Evolutionary conservation across 2,888 invertebrate species (phyloP).

Genomic region (Coremacera marginata): DNA sequence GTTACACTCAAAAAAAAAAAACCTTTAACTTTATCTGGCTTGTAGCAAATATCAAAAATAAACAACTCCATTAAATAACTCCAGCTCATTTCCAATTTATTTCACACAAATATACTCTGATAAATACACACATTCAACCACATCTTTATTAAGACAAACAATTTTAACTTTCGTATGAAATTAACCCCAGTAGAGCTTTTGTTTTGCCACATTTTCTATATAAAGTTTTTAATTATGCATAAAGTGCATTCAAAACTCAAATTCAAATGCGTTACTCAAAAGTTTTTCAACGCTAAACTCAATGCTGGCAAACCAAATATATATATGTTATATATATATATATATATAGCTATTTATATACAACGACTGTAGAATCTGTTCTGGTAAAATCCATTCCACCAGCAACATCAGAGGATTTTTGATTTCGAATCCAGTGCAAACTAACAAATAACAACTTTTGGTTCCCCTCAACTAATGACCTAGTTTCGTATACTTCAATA

Average conservation of each 20-base stretch:
- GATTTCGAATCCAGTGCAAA: neutral
- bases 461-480: conserved; percentile 15
- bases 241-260: conserved; percentile 30
- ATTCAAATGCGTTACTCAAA: conserved; percentile 14
- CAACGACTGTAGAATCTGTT: too few species aligned
- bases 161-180: neutral
- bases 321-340: too few species aligned
- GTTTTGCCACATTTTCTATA: conserved; percentile 17
- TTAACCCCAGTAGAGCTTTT: conserved; percentile 25
- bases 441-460: neutral
- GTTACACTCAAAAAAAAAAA: too few species aligned
- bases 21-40: too few species aligned
- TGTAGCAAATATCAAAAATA: too few species aligned
- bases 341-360: too few species aligned
- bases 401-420: too few species aligned
- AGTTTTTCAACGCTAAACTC: neutral
- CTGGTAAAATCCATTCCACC: too few species aligned
- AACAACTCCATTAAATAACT: neutral
- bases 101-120: too few species aligned
- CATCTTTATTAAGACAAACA: neutral
- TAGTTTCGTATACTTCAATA: conserved; percentile 19
- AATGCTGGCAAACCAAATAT: neutral
- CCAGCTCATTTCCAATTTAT: neutral
- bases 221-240: conserved; percentile 30
- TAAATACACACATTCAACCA: too few species aligned